Base-by-base conservation (phyloP, 2,888 invertebrate genomes). In the Neoascia interrupta region DNA sequence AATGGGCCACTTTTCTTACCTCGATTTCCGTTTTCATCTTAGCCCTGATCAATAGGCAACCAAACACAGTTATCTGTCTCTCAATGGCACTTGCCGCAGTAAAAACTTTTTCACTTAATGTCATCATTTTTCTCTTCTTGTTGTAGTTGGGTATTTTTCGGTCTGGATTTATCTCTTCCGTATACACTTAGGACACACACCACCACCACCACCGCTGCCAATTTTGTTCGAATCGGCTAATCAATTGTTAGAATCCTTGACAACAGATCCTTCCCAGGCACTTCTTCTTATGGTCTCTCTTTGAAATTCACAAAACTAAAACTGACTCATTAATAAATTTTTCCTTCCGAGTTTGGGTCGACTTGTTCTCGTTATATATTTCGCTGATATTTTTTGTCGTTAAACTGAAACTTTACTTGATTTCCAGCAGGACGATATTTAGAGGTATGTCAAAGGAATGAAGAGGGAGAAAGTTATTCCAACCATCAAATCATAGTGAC, bases 51-150 rank as follows among this genome's bases (percentile, higher is more conserved):
- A 72, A 66, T 66, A 56, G 72, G n/a, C n/a, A n/a, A 60, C 64
- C 58, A 53, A 64, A 60, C 70, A 76, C 36, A 60, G 19, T 54
- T 47, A 36, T 76, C 39, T 64, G 72, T 64, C 72, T 76, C 54
- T 72, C 58, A 64, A 47, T 49, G 41, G 64, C 64, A 70, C 60
- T 76, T 64, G 76, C 51, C 39, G 72, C 72, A 61, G 47, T 66
- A 68, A 54, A 76, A 76, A 76, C 72, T 76, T 76, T 72, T 72
- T 72, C 64, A 76, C 72, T 76, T 66, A 76, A 72, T 76, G 76
- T 72, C 76, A 76, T 72, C 72, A 53, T 72, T 70, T 64, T 34
- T 58, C 37, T 16, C 23, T 58, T 51, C 16, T 15, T n/a, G n/a
- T n/a, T n/a, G n/a, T n/a, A n/a, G n/a, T n/a, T n/a, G n/a, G n/a